phyloP scores from a whole-genome alignment of 1,140 invertebrate species.

The Portunus trituberculatus region DNA sequence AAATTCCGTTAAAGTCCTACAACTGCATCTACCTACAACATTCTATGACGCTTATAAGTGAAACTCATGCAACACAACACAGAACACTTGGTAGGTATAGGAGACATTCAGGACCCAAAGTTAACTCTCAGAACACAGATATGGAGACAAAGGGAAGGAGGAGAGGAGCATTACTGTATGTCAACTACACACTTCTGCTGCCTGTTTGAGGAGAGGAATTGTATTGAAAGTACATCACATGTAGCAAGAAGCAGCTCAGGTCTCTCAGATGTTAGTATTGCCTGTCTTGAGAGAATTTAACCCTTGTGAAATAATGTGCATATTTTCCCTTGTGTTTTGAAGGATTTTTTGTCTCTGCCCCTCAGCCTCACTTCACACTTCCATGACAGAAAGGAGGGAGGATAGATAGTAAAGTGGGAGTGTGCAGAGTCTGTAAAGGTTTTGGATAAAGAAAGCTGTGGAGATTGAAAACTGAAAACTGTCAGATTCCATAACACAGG shows the following conservation, averaged over 20 bases:
- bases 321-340: not conserved
- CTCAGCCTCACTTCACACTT: conserved; percentile 9
- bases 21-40: not conserved
- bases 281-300: not conserved
- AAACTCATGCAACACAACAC: not conserved
- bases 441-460: too few species aligned
- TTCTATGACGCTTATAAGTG: not conserved
- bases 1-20: not conserved
- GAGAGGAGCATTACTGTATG: too few species aligned
- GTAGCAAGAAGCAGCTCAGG: not conserved
- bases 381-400: not conserved
- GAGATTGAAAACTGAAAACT: too few species aligned
- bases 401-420: not conserved
- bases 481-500: too few species aligned
- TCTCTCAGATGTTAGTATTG: not conserved
- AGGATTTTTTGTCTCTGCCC: not conserved
- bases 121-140: too few species aligned
- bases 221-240: not conserved
- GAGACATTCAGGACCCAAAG: too few species aligned
- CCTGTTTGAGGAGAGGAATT: not conserved
- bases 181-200: too few species aligned
- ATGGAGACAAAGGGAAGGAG: not conserved
- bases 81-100: not conserved
- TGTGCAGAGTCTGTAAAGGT: not conserved
- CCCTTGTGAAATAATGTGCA: not conserved